Evolutionary conservation across 2,113 vertebrate genomes (phyloP), one percentile per base, ranked within the genome.

Genomic region (Verasper variegatus): DNA sequence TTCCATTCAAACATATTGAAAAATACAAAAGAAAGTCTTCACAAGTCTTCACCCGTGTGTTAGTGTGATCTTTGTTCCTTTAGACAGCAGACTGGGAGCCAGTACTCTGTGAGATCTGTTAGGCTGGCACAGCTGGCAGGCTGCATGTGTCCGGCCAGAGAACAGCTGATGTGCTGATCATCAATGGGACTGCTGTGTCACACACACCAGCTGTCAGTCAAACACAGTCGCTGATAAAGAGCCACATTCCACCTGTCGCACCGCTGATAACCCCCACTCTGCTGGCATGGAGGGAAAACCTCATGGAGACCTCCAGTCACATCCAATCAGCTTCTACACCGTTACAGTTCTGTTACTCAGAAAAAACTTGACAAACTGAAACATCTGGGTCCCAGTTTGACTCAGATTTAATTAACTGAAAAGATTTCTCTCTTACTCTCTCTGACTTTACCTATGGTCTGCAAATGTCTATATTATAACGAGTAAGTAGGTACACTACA

Each of bases 161-260:
- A 90, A 87, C 97, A 97, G 95, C 96, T 96, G 96, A 86, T 75
- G 70, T 58, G 47, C 27, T 90, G 67, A 55, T 45, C 20, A 81
- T 95, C 92, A 92, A 86, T 93, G 82, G 62, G 69, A 71, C 90
- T 89, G 92, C 95, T 96, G 92, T 96, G 94, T 89, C 94, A 95
- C 94, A 93, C 94, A 91, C 84, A 60, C 83, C 95, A 96, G 95
- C 94, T 97, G 95, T 85, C 86, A 65, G 52, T 51, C 81, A 81
- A 74, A 90, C 94, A 95, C 94, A 95, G 40, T 3, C 12, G 57
- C 31, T 18, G 94, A 65, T 65, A 68, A 54, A 57, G 8, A 47
- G n/a, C 2, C 35, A 12, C 10, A 51, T 13, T 45, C 55, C 68
- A 59, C 74, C 63, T 65, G 67, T 61, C n/a, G 14, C 7, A 20